Evolutionary conservation across 2,888 invertebrate species (phyloP).

Genomic region (Quadriops clusia): DNA sequence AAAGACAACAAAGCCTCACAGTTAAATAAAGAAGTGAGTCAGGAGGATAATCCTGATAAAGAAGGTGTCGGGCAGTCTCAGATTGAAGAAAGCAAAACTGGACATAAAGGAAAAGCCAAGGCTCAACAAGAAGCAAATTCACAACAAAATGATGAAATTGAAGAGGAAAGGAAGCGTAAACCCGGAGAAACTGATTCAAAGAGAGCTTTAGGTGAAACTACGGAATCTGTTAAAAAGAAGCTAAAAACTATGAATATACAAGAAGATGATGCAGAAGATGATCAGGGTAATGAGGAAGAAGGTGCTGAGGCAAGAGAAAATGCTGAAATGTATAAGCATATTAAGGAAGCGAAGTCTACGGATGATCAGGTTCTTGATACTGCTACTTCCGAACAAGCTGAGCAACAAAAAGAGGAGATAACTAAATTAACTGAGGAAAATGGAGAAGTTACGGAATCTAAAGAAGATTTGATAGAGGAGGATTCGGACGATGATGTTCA

Average conservation of each 20-base stretch:
- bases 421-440: slow-evolving; percentile 41
- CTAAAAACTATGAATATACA: slow-evolving; percentile 42
- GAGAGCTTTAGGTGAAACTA: slow-evolving; percentile 48
- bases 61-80: slow-evolving; percentile 66
- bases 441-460: slow-evolving; percentile 43
- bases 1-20: slow-evolving; percentile 27
- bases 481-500: slow-evolving; percentile 28
- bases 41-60: slow-evolving; percentile 50
- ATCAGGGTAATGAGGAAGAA: slow-evolving; percentile 37
- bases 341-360: slow-evolving; percentile 58
- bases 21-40: slow-evolving; percentile 40
- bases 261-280: slow-evolving; percentile 30
- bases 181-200: slow-evolving; percentile 67
- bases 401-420: slow-evolving; percentile 40
- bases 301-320: slow-evolving; percentile 29
- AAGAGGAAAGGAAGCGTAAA: slow-evolving; percentile 48
- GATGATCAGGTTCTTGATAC: slow-evolving; percentile 50
- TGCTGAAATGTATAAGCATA: slow-evolving; percentile 63
- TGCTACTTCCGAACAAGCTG: slow-evolving; percentile 74
- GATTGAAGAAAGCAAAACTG: slow-evolving; percentile 55
- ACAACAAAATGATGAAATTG: slow-evolving; percentile 29
- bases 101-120: slow-evolving; percentile 48
- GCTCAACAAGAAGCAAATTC: slow-evolving; percentile 31
- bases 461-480: slow-evolving; percentile 35
- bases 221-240: slow-evolving; percentile 52